A percentile compares a stretch with the other conserved stretches of the same genome.
These are phyloP conservation scores for Phyllotreta cruciferae DNA, from an alignment of 2,888 invertebrate genomes.

Conservation along the genomic window DNA sequence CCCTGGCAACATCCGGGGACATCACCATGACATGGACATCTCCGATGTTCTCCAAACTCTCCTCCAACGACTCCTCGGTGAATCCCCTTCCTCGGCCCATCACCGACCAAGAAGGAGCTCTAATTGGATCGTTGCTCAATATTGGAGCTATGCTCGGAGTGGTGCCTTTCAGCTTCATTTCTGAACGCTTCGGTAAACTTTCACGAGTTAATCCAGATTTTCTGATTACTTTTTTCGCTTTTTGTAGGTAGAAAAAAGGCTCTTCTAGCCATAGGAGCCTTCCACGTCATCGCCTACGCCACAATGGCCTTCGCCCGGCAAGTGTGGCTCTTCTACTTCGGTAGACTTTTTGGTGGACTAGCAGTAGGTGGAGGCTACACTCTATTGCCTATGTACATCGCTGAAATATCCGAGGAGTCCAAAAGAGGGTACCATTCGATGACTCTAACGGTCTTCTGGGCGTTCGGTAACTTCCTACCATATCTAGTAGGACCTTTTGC, in stretches of 20 bases:
- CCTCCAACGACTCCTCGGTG: constrained; percentile 44
- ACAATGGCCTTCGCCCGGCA: constrained; percentile 43
- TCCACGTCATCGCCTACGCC: constrained; percentile 45
- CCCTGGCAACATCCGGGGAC: constrained; percentile 50
- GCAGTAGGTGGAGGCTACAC: constrained; percentile 75
- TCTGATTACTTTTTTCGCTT: background rate
- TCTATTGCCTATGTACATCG: constrained; percentile 82
- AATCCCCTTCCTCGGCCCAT: constrained; percentile 56
- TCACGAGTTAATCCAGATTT: background rate
- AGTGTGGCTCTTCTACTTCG: constrained; percentile 53
- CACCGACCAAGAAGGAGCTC: constrained; percentile 58
- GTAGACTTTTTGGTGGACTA: constrained; percentile 65
- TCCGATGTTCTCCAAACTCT: constrained; percentile 48
- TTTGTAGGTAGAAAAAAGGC: constrained; percentile 67
- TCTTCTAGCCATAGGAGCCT: constrained; percentile 63
- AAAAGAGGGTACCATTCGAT: constrained; percentile 73
- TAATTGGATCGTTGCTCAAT: constrained; percentile 63
- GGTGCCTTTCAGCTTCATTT: constrained; percentile 70
- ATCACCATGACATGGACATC: constrained; percentile 50
- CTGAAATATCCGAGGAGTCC: constrained; percentile 80
- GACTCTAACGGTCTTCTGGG: constrained; percentile 76
- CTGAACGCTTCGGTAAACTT: constrained; percentile 64
- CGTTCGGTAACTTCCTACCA: constrained; percentile 71
- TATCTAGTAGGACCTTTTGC: constrained; percentile 76
- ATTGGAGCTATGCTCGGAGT: constrained; percentile 68